Conservation (phyloP, 64 coral and sea anemone genomes). For the Stichodactyla mertensii region DNA sequence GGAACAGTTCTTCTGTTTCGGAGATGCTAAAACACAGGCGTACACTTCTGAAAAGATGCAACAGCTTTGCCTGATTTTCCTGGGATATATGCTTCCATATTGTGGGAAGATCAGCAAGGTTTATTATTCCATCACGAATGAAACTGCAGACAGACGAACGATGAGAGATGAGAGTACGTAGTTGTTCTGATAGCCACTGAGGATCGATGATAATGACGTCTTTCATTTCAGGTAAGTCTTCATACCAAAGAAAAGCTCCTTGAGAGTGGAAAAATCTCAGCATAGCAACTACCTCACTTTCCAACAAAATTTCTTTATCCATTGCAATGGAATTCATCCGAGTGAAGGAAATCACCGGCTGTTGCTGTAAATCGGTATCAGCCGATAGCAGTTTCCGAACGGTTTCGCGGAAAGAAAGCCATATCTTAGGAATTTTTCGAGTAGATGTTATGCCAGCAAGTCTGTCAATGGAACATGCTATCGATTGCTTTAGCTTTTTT, state of each 20-base stretch:
- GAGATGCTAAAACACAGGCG: constrained; percentile 64
- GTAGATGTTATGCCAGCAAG: neutral
- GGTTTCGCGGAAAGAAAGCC: constrained; percentile 17
- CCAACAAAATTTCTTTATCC: neutral
- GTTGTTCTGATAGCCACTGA: constrained; percentile 63
- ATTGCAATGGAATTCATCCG: neutral
- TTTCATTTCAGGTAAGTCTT: constrained; percentile 57
- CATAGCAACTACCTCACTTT: constrained; percentile 54
- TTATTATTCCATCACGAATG: constrained; percentile 38
- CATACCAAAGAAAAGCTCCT: constrained; percentile 76
- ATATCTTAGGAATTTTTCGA: constrained; percentile 19
- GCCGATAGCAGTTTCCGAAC: neutral
- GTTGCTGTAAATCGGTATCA: neutral
- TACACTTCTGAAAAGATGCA: constrained; percentile 59
- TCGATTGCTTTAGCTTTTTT: neutral
- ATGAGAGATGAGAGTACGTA: constrained; percentile 57
- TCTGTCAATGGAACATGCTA: neutral
- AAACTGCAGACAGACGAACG: constrained; percentile 16
- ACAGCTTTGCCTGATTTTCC: constrained; percentile 28
- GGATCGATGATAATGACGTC: constrained; percentile 70
- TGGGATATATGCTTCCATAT: constrained; percentile 57
- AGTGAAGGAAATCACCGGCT: neutral
- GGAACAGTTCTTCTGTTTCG: constrained; percentile 54
- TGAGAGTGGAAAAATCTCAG: constrained; percentile 80
- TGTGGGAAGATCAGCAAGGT: constrained; percentile 37